phyloP scores from a whole-genome alignment of 1,140 invertebrate species.

The Drosophila sechellia region DNA sequence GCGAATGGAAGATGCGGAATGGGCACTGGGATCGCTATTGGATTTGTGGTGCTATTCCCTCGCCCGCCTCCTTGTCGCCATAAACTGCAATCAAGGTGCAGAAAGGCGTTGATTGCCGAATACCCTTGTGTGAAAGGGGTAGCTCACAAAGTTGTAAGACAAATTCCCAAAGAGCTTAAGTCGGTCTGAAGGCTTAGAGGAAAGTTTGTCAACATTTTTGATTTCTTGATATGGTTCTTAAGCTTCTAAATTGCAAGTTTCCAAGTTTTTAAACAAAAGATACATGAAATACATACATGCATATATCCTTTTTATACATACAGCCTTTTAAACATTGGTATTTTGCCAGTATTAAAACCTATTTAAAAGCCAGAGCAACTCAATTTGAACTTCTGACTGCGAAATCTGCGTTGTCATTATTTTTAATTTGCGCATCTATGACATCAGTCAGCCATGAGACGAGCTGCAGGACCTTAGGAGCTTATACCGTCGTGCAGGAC shows the following conservation, averaged over 20 bases:
- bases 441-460: slow-evolving; percentile 33
- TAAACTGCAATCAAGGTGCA: slow-evolving; percentile 49
- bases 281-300: no score
- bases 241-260: no score
- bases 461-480: slow-evolving; percentile 3
- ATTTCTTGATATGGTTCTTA: neutral
- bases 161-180: neutral
- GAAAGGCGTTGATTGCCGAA: slow-evolving; percentile 9
- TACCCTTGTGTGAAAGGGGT: neutral
- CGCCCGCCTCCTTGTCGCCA: neutral
- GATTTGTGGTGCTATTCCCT: slow-evolving; percentile 3
- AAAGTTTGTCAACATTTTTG: no score
- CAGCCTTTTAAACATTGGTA: no score
- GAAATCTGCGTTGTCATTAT: slow-evolving; percentile 57
- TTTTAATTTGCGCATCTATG: slow-evolving; percentile 78
- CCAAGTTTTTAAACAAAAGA: no score
- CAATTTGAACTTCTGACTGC: neutral
- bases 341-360: neutral
- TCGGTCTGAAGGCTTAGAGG: neutral
- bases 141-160: neutral
- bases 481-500: slow-evolving; percentile 3
- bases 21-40: slow-evolving; percentile 10
- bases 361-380: neutral
- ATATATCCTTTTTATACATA: no score
- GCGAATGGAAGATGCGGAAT: slow-evolving; percentile 5